Evolutionary conservation across 2,113 vertebrate genomes (phyloP), one percentile per base, ranked within the genome.

Genomic region (Ciconia stormi): DNA sequence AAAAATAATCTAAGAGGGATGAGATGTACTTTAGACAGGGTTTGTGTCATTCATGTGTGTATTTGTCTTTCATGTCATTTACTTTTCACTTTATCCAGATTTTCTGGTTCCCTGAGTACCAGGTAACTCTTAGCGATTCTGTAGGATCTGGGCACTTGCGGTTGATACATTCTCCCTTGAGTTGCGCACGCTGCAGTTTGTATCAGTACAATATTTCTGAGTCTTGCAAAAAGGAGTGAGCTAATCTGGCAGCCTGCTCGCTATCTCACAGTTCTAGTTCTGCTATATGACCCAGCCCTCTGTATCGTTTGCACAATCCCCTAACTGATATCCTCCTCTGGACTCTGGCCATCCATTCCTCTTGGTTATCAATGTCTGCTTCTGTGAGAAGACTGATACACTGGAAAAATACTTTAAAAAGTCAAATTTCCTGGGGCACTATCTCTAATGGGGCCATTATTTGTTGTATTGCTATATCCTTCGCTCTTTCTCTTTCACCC

Each of bases 331-430:
- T 58, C n/a, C 26, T 94, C 47, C 55, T 62, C 74, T 73, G 74
- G 53, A 58, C 46, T 86, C 50, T 47, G 38, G 18, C 67, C 50
- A 80, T 94, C 62, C 84, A 61, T 94, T 94, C 82, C 70, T 79
- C 70, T 94, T 88, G 44, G 49, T 87, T 96, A 91, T 96, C 82
- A 90, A 89, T 20, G 53, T 27, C 90, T 94, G 17, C 53, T 96
- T 77, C 69, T 61, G 62, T 0, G 0, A 61, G 46, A 65, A 85
- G 72, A 62, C 52, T 63, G 55, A 87, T 67, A 76, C 27, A 42
- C 44, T 50, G 63, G 22, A 89, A 96, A 89, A 83, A 82, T 76
- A 34, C 65, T 94, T 84, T 49, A 70, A 82, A 96, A 95, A 90
- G 72, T 89, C 55, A 86, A 59, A 92, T 90, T 95, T 95, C 61